A percentile compares a stretch with the other conserved stretches of the same genome.
phyloP scores from a whole-genome alignment of 2,113 vertebrate species.

The Labeo rohita region DNA sequence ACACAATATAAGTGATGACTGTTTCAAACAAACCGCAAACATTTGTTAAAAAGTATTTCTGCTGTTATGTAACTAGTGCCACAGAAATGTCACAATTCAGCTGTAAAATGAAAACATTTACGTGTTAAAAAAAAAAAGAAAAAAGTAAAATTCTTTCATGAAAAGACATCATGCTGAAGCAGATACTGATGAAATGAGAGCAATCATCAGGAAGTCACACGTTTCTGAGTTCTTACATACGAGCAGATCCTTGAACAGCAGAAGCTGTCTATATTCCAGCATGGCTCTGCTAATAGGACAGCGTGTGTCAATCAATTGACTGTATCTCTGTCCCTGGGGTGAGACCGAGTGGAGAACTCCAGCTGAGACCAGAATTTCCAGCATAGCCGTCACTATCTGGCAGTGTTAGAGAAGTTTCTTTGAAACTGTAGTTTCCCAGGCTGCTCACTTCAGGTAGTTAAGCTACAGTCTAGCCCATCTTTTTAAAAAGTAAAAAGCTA shows the following conservation, averaged over 20 bases:
- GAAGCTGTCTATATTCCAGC: not conserved
- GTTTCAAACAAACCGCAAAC: not conserved
- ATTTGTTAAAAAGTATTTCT: not conserved
- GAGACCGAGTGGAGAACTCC: not conserved
- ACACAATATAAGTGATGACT: not conserved
- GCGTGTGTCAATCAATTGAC: not conserved
- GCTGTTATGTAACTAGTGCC: not conserved
- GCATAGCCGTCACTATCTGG: not conserved
- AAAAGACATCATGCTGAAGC: not conserved
- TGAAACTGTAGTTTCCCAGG: not conserved
- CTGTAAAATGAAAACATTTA: not conserved
- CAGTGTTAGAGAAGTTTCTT: not conserved
- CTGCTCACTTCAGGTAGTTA: not conserved
- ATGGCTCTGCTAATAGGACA: constrained; percentile 8
- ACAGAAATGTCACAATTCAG: not conserved
- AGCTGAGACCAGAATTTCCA: not conserved
- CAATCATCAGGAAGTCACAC: not conserved
- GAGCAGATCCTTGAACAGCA: not conserved
- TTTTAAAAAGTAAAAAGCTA: not conserved
- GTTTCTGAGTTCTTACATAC: not conserved
- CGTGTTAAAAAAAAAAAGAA: too few relatives aligned
- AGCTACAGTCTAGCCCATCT: not conserved
- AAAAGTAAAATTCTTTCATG: not conserved
- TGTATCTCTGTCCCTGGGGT: not conserved
- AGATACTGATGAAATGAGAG: not conserved